phyloP scores from a whole-genome alignment of 2,113 vertebrate genomes.

The Scopus umbretta region DNA sequence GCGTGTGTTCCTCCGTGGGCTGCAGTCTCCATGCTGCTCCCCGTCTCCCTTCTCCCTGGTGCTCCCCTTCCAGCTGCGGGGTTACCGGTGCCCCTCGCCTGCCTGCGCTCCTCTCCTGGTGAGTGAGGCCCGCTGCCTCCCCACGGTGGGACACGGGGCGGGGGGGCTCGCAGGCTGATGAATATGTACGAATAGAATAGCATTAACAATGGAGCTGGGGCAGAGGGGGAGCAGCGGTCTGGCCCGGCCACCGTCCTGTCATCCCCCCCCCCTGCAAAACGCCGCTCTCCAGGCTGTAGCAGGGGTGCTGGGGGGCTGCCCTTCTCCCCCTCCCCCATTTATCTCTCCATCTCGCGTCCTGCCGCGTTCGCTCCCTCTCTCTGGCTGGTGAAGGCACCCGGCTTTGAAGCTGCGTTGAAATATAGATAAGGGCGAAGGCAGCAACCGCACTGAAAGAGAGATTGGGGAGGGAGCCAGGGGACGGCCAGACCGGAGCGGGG shows the following conservation, averaged over 20 bases:
- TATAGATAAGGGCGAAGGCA: constrained; percentile 63
- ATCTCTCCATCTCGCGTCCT: neutral
- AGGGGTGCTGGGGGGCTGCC: neutral
- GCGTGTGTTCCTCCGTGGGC: neutral
- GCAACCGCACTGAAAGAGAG: neutral
- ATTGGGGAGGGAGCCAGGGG: neutral
- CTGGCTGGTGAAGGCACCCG: neutral
- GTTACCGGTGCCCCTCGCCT: accelerated
- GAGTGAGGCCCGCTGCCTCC: neutral
- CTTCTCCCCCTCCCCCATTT: neutral
- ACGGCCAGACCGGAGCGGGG: neutral
- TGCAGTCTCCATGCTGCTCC: neutral
- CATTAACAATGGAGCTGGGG: neutral
- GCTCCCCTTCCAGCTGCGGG: neutral
- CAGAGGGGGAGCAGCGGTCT: accelerated
- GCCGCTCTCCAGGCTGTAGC: neutral
- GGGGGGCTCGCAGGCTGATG: neutral
- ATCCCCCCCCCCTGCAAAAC: accelerated
- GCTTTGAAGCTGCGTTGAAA: constrained; percentile 69
- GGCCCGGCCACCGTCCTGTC: accelerated
- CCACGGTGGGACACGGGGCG: accelerated
- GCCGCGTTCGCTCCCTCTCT: neutral
- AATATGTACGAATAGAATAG: constrained; percentile 1
- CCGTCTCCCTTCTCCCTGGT: neutral
- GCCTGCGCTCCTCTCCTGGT: neutral